A percentile compares a stretch with the other conserved stretches of the same genome.
Conservation (phyloP, 2,113 vertebrate genomes). For the Epinephelus cyanopodus region DNA sequence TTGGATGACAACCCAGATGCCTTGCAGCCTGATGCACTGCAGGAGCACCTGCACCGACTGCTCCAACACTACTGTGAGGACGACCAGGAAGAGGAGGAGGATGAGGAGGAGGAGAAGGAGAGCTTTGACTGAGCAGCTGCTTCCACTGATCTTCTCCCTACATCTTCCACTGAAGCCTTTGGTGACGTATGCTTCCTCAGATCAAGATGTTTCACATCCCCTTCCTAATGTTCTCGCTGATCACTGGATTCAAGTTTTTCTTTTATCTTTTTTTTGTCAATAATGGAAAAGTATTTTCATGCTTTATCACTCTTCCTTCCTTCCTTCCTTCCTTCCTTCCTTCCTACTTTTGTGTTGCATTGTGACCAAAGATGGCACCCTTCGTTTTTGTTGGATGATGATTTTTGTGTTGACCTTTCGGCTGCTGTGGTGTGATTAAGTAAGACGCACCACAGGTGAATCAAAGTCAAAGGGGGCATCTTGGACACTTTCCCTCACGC, state of each 20-base stretch:
- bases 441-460: slow-evolving; percentile 5
- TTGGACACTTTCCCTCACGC: slow-evolving; percentile 74
- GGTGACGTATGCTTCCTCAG: slow-evolving; percentile 15
- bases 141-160: slow-evolving; percentile 16
- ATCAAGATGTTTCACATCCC: slow-evolving; percentile 8
- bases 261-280: slow-evolving; percentile 28
- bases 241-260: slow-evolving; percentile 39
- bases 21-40: slow-evolving; percentile 89
- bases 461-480: slow-evolving; percentile 14
- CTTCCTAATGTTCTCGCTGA: slow-evolving; percentile 15
- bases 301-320: slow-evolving; percentile 47
- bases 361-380: slow-evolving; percentile 96
- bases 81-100: slow-evolving; percentile 76
- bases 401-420: slow-evolving; percentile 14
- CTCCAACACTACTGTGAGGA: slow-evolving; percentile 90
- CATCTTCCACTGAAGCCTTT: slow-evolving; percentile 43
- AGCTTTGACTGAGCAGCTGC: slow-evolving; percentile 47
- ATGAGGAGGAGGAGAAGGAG: slow-evolving; percentile 39
- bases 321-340: background rate
- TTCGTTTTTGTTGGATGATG: slow-evolving; percentile 77
- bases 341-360: slow-evolving; percentile 67
- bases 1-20: slow-evolving; percentile 90
- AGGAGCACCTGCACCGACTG: slow-evolving; percentile 92
- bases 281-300: slow-evolving; percentile 61
- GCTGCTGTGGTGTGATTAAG: slow-evolving; percentile 73